These are phyloP conservation scores for Melangyna quadrimaculata DNA, from an alignment of 2,888 invertebrate species.

Conservation along the genomic window DNA sequence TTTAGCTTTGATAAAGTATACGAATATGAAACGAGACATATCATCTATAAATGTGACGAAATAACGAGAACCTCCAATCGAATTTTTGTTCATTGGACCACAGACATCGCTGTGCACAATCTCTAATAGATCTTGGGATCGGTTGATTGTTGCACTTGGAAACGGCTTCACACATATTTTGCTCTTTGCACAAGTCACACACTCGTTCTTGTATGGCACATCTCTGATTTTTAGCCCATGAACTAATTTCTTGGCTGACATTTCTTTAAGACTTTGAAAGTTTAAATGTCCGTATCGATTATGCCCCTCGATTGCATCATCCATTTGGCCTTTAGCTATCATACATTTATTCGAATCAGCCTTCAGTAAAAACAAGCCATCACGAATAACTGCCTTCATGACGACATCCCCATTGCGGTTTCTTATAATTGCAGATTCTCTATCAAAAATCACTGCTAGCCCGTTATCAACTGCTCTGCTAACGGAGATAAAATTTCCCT, in stretches of 20 bases:
- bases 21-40: conserved; percentile 40
- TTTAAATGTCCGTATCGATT: conserved; percentile 3
- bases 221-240: background rate
- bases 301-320: background rate
- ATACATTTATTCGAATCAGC: too few relatives aligned
- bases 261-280: background rate
- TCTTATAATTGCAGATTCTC: too few relatives aligned
- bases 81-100: conserved; percentile 59
- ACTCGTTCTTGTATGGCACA: conserved; percentile 2
- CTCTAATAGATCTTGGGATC: conserved; percentile 13
- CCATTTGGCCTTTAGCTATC: too few relatives aligned
- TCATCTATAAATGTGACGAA: conserved; percentile 69
- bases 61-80: conserved; percentile 61
- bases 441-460: too few relatives aligned
- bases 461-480: too few relatives aligned
- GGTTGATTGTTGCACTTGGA: conserved; percentile 4
- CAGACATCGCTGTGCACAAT: conserved; percentile 65
- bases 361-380: too few relatives aligned
- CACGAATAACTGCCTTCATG: too few relatives aligned
- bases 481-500: too few relatives aligned
- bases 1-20: conserved; percentile 67
- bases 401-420: too few relatives aligned
- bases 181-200: conserved; percentile 41
- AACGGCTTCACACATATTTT: conserved; percentile 48
- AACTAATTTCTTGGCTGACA: background rate